These are phyloP conservation scores for Fragum fragum DNA, from an alignment of 2,888 invertebrate species.

Conservation along the genomic window DNA sequence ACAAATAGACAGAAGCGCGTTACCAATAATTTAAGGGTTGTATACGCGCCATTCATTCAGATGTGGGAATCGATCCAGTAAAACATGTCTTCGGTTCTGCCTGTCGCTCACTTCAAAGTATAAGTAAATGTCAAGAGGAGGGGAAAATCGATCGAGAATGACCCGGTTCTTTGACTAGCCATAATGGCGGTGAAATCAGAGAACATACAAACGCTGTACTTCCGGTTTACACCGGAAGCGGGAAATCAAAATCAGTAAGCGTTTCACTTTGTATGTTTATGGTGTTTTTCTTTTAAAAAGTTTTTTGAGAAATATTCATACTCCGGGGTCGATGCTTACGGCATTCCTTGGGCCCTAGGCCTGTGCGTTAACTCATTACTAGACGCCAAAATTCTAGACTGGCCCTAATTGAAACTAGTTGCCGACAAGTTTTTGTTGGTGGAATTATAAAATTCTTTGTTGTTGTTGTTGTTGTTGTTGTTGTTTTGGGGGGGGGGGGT, in stretches of 20 bases:
- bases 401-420: too few relatives aligned
- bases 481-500: too few relatives aligned
- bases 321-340: too few relatives aligned
- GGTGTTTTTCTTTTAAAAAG: conserved; percentile 1
- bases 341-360: too few relatives aligned
- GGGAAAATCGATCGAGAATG: conserved; percentile 23
- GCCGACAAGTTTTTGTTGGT: too few relatives aligned
- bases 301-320: too few relatives aligned
- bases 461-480: too few relatives aligned
- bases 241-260: conserved; percentile 21
- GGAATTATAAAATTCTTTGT: too few relatives aligned
- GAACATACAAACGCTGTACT: conserved; percentile 24
- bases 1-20: background rate
- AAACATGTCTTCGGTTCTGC: conserved; percentile 1
- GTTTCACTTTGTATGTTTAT: conserved; percentile 5
- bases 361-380: too few relatives aligned
- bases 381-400: too few relatives aligned
- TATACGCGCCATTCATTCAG: conserved; percentile 5
- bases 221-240: conserved; percentile 21
- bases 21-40: background rate
- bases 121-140: conserved; percentile 4
- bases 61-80: background rate
- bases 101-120: conserved; percentile 11
- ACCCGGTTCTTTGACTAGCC: conserved; percentile 32
- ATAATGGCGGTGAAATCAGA: conserved; percentile 23